Evolutionary conservation across 2,797 vertebrate genomes (phyloP), one percentile per base, ranked within the genome.

Genomic region (Catamblyrhynchus diadema): DNA sequence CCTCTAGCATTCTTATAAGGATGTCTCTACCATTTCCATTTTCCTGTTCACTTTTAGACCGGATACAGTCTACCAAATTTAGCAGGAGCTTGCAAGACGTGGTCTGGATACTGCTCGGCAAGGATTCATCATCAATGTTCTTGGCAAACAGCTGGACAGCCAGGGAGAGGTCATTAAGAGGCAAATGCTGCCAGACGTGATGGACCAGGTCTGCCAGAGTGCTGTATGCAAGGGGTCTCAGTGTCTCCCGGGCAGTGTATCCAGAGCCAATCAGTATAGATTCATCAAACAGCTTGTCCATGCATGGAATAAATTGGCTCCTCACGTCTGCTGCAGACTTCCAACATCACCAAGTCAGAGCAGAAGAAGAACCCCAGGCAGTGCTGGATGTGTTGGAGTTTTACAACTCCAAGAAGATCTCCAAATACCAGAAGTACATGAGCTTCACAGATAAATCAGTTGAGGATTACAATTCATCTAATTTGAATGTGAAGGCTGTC

Each of bases 1-100:
- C 99, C 98, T 99, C 99, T 94, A 99, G 97, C 99, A 99, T 99
- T 94, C 99, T 99, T 99, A 99, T 99, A 57, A 99, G 98, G 73
- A 99, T 99, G 87, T 99, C 99, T 79, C 99, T 97, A 8, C 99
- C 99, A 3, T 99, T 99, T 90, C 99, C 99, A 1, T 99, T 99
- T 86, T 99, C 99, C 97, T 99, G 99, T 88, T 99, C 99, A 0
- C 99, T 99, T 97, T 99, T 99, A 75, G 99, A 99, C 53, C 99
- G 98, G 91, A 99, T 99, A 75, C 99, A 99, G 96, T 99, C 99
- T 19, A 99, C 99, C 96, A 99, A 97, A 97, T 99, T 99, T 9
- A 99, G 98, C 69, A 99, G 98, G 61, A 99, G 98, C 85, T 99
- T 99, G 98, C 99, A 99, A 65, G 99, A 99, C 99, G 99, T 99